phyloP scores from a whole-genome alignment of 2,888 invertebrate species.

The Pandemis cinnamomeana region DNA sequence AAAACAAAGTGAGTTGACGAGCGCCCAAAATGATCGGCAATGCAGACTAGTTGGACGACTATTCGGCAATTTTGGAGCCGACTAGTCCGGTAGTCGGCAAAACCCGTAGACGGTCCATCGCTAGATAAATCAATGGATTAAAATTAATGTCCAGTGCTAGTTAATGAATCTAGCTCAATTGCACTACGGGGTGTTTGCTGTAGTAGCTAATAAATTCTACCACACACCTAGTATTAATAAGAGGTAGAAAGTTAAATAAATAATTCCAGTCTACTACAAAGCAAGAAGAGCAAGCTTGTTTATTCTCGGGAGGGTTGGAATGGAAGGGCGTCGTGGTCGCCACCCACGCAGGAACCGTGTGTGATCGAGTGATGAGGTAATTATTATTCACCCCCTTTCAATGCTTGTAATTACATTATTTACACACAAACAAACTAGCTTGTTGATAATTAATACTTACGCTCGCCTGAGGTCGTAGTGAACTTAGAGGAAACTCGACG shows the following conservation, averaged over 20 bases:
- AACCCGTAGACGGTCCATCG: too few relatives aligned
- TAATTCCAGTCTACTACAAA: neutral
- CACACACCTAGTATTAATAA: neutral
- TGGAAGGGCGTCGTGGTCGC: constrained; percentile 7
- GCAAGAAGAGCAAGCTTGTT: constrained; percentile 3
- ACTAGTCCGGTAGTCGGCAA: too few relatives aligned
- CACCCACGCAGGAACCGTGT: constrained; percentile 3
- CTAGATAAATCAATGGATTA: neutral
- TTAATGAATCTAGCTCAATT: neutral
- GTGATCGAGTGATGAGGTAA: constrained; percentile 12
- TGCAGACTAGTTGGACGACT: too few relatives aligned
- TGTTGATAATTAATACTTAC: constrained; percentile 11
- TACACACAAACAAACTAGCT: constrained; percentile 18
- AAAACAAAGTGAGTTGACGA: too few relatives aligned
- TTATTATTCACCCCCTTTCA: constrained; percentile 11
- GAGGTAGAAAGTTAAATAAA: neutral
- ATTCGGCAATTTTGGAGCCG: too few relatives aligned
- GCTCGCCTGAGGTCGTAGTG: neutral
- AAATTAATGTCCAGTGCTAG: too few relatives aligned
- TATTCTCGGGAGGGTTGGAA: constrained; percentile 1
- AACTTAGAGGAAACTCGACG: constrained; percentile 2
- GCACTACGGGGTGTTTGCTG: neutral
- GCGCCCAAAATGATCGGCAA: too few relatives aligned
- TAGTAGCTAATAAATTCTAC: neutral
- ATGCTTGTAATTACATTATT: constrained; percentile 11